Conservation (phyloP, 2,797 vertebrate genomes). For the Catamblyrhynchus diadema region DNA sequence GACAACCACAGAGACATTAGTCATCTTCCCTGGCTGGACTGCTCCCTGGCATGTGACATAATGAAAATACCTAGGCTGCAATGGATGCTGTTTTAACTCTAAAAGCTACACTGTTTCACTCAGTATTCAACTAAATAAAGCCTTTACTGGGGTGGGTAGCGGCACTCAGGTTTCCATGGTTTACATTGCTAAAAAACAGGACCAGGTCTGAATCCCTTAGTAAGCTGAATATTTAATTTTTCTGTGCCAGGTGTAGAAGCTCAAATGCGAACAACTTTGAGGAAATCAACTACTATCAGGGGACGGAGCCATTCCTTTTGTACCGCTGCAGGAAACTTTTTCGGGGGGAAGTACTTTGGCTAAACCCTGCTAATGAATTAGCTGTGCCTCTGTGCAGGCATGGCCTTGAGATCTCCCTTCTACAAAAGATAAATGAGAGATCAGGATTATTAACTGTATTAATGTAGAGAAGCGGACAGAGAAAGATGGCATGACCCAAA, state of each 20-base stretch:
- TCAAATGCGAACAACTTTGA: not conserved
- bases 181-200: not conserved
- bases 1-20: fast-evolving
- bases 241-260: not conserved
- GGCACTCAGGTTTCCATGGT: not conserved
- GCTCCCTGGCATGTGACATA: not conserved
- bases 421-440: constrained; percentile 6
- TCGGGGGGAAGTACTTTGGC: not conserved
- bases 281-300: not conserved
- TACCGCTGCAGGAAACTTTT: not conserved
- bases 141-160: not conserved
- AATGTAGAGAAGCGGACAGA: not conserved
- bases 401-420: constrained; percentile 13
- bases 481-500: not conserved
- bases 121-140: not conserved
- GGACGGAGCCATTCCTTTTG: not conserved
- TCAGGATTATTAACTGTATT: constrained; percentile 34
- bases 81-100: not conserved
- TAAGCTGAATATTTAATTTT: not conserved
- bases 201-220: not conserved
- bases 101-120: not conserved
- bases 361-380: not conserved
- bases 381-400: not conserved
- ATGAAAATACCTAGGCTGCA: not conserved
- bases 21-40: not conserved